Evolutionary conservation across 1,140 invertebrate genomes (phyloP).

Genomic region (Temnothorax nylanderi): DNA sequence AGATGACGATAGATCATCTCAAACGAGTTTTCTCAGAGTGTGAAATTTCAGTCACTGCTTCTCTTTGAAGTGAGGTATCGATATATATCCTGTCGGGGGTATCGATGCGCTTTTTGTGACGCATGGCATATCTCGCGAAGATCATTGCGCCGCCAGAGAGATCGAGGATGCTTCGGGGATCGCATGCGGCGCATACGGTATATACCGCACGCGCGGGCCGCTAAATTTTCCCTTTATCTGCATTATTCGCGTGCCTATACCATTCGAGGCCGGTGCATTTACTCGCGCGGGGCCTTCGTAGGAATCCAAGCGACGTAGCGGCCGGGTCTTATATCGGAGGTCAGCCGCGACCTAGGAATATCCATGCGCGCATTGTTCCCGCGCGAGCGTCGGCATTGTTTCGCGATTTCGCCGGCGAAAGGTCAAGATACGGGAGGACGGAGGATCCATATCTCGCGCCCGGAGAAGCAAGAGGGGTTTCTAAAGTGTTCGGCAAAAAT

Average conservation of each 20-base stretch:
- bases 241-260: conserved; percentile 72
- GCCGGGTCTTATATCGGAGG: conserved; percentile 63
- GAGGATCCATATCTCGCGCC: conserved; percentile 55
- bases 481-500: conserved; percentile 27
- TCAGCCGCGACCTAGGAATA: conserved; percentile 69
- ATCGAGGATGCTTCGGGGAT: neutral
- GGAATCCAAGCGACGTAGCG: conserved; percentile 52
- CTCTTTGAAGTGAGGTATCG: neutral
- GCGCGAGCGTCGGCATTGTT: conserved; percentile 47
- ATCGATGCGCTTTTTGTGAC: neutral
- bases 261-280: conserved; percentile 7
- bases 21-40: neutral
- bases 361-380: conserved; percentile 68
- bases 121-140: neutral
- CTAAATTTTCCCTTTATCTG: conserved; percentile 77
- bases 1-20: neutral
- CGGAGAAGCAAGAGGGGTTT: neutral
- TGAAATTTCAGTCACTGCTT: neutral
- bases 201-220: conserved; percentile 27
- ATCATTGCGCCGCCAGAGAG: neutral
- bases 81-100: neutral
- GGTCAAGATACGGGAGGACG: conserved; percentile 40
- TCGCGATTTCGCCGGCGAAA: conserved; percentile 54
- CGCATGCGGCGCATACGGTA: neutral
- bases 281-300: conserved; percentile 26